Percentiles rank a stretch among this genome's conserved stretches.
Conservation (phyloP, 2,797 vertebrate genomes). For the Labroides dimidiatus region DNA sequence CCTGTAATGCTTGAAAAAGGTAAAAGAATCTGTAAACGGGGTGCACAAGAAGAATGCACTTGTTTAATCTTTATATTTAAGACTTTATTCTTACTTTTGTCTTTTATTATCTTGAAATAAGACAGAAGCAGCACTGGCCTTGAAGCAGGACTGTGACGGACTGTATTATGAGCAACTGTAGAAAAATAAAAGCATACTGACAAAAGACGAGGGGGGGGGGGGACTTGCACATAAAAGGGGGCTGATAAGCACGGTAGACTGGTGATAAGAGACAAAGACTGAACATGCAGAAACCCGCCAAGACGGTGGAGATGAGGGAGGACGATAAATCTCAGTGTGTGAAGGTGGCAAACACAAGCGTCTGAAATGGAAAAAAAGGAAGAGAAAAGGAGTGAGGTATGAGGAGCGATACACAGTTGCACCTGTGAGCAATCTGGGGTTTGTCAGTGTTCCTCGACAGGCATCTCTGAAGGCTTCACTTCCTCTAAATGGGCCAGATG, state of each 20-base stretch:
- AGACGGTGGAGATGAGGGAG: conserved; percentile 75
- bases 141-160: conserved; percentile 51
- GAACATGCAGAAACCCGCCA: conserved; percentile 82
- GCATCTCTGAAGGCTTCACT: conserved; percentile 79
- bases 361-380: conserved; percentile 54
- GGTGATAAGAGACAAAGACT: conserved; percentile 82
- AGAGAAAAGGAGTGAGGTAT: conserved; percentile 36
- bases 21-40: no score
- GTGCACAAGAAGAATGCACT: no score
- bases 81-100: no score
- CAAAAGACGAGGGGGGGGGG: conserved; percentile 57
- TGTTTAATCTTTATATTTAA: conserved; percentile 6
- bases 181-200: conserved; percentile 70
- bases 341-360: conserved; percentile 72
- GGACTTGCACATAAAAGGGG: conserved; percentile 73
- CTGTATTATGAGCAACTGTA: conserved; percentile 65
- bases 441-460: conserved; percentile 55
- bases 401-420: conserved; percentile 53
- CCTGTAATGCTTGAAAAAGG: no score
- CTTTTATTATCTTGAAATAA: background rate
- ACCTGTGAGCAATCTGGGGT: conserved; percentile 78
- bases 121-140: conserved; percentile 41
- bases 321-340: conserved; percentile 60
- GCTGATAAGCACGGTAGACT: conserved; percentile 81
- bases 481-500: conserved; percentile 81